Evolutionary conservation across 2,888 invertebrate genomes (phyloP), one percentile per base, ranked within the genome.

Genomic region (Diadromus collaris): DNA sequence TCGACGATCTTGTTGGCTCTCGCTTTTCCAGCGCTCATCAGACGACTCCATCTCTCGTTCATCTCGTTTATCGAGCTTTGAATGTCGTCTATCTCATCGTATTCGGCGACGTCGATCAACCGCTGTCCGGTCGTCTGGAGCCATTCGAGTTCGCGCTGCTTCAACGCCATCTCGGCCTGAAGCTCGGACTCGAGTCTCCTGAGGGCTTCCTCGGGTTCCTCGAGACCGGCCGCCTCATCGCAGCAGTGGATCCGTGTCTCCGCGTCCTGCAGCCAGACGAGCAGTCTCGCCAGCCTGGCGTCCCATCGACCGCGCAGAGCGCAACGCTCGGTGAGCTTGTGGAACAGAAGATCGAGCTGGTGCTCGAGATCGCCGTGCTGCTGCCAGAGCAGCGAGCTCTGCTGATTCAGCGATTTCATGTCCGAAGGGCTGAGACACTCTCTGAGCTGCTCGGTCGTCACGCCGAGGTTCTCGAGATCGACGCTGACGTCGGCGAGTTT

Each of bases 381-480:
- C 87, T 97, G 96, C 90, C 94, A 93, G 69, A 97, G 90, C 78
- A 96, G 93, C 94, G 96, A 95, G 80, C 95, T 93, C 82, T 94
- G 93, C 88, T 97, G 97, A 83, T 95, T 94, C 63, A 97, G 94
- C 16, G 94, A 92, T 88, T 97, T 95, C 91, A 96, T 95, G 87
- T 97, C 97, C 61, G 95, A 94, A 0, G 97, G 96, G 89, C 96
- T 96, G 6, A 97, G 92, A 85, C 96, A 96, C 88, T 97, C 96
- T 85, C 96, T 96, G 3, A 97, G 91, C 89, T 97, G 95, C 89
- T 97, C 96, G 84, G 96, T 95, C 38, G 94, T 94, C 0, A 95
- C 94, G 56, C 94, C 95, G 0, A 97, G 91, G 41, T 94, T 92
- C 88, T 97, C 96, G 29, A 97, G 91, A 72, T 95, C 94, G 38